phyloP scores from a whole-genome alignment of 2,113 vertebrate species.

The Nipponia nippon region DNA sequence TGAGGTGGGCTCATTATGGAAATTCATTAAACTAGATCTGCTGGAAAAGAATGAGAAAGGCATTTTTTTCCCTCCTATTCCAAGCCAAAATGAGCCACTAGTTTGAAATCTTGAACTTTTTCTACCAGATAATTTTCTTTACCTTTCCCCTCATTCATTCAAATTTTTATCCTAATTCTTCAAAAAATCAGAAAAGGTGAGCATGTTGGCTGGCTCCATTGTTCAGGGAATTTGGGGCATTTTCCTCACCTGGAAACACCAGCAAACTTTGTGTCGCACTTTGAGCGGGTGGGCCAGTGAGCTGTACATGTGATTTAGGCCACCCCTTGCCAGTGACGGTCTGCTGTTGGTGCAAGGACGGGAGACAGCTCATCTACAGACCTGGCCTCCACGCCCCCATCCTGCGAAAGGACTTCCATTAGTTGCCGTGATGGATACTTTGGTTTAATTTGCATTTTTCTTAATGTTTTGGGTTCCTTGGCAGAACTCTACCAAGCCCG shows the following conservation, averaged over 20 bases:
- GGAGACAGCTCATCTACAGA: neutral
- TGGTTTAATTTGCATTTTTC: neutral
- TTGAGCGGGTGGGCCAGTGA: rapidly evolving
- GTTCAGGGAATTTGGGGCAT: neutral
- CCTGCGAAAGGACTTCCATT: neutral
- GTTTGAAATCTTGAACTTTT: neutral
- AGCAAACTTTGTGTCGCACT: neutral
- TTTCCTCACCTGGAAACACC: neutral
- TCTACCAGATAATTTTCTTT: neutral
- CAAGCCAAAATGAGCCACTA: neutral
- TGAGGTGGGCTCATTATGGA: neutral
- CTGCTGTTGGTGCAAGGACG: neutral
- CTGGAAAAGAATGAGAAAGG: neutral
- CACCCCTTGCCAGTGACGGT: neutral
- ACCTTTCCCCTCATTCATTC: neutral
- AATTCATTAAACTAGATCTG: neutral
- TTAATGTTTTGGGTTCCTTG: neutral
- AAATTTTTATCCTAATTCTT: neutral
- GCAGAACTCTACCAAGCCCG: neutral
- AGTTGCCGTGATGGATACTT: no score
- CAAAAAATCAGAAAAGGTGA: neutral
- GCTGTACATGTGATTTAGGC: rapidly evolving
- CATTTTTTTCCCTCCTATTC: neutral
- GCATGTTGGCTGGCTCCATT: neutral
- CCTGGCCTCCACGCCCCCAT: neutral